These are phyloP conservation scores for Toxonevra muliebris DNA, from an alignment of 2,888 invertebrate genomes.

Conservation along the genomic window DNA sequence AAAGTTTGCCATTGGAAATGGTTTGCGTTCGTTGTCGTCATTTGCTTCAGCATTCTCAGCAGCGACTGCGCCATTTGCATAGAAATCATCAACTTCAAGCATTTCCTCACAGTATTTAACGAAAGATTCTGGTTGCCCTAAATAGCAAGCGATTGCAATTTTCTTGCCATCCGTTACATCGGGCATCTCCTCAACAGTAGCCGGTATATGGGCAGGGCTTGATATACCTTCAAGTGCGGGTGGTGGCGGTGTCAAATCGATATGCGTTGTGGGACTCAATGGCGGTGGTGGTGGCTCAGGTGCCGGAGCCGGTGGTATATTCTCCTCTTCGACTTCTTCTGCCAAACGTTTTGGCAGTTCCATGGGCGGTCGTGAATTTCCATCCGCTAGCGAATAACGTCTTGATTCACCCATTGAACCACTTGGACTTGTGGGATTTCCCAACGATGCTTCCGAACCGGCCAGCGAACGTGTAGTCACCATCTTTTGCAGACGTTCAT, in stretches of 20 bases:
- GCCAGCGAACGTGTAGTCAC: slow-evolving; percentile 75
- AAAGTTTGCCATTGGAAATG: slow-evolving; percentile 70
- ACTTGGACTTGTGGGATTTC: slow-evolving; percentile 65
- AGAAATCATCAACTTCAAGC: slow-evolving; percentile 73
- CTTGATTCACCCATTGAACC: slow-evolving; percentile 68
- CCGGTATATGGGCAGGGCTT: slow-evolving; percentile 59
- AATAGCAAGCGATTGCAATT: slow-evolving; percentile 86
- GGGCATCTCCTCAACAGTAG: slow-evolving; percentile 70
- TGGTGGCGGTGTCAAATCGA: slow-evolving; percentile 64
- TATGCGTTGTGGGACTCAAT: slow-evolving; percentile 62
- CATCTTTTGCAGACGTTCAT: slow-evolving; percentile 90
- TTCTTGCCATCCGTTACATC: slow-evolving; percentile 85
- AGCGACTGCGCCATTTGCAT: slow-evolving; percentile 67
- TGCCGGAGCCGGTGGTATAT: slow-evolving; percentile 61
- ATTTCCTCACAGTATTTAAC: slow-evolving; percentile 74
- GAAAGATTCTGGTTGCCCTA: slow-evolving; percentile 85
- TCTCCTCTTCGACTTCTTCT: slow-evolving; percentile 64
- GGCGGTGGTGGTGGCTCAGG: slow-evolving; percentile 64
- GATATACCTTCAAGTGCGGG: slow-evolving; percentile 60
- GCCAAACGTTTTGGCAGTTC: slow-evolving; percentile 63
- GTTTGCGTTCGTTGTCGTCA: slow-evolving; percentile 60
- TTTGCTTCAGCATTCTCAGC: slow-evolving; percentile 60
- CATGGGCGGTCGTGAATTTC: slow-evolving; percentile 64
- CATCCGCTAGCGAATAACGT: slow-evolving; percentile 71
- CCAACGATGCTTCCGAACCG: slow-evolving; percentile 71